These are phyloP conservation scores for Nezara viridula DNA, from an alignment of 2,888 invertebrate species.

Conservation along the genomic window DNA sequence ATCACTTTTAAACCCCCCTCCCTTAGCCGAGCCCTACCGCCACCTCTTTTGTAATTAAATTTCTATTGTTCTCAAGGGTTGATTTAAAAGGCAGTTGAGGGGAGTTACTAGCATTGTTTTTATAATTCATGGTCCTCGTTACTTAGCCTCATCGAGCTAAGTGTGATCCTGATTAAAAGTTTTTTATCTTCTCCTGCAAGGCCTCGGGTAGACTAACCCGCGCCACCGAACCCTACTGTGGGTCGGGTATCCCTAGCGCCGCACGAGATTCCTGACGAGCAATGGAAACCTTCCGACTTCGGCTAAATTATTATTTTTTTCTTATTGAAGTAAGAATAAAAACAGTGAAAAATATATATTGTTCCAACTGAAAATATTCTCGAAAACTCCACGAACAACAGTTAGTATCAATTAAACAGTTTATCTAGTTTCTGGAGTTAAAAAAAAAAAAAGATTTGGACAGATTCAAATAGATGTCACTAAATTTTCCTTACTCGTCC, in stretches of 20 bases:
- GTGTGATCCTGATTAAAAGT: constrained; percentile 10
- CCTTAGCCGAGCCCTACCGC: neutral
- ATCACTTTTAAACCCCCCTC: constrained; percentile 53
- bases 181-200: neutral
- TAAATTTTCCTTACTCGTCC: no score
- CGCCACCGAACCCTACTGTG: neutral
- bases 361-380: no score
- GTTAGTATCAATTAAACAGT: no score
- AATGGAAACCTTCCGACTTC: no score
- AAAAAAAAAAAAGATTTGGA: no score
- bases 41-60: constrained; percentile 58
- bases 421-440: no score
- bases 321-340: no score
- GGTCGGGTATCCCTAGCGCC: neutral
- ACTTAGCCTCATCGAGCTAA: neutral
- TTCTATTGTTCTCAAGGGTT: constrained; percentile 57
- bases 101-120: constrained; percentile 58
- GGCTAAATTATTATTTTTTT: no score
- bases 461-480: no score
- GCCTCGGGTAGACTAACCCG: neutral
- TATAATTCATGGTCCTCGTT: constrained; percentile 55
- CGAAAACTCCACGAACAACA: no score
- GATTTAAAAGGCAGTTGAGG: constrained; percentile 59
- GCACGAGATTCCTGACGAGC: no score
- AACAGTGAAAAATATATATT: no score